Evolutionary conservation across 2,888 invertebrate genomes (phyloP), one percentile per base, ranked within the genome.

Genomic region (Ornithoptera alexandrae): DNA sequence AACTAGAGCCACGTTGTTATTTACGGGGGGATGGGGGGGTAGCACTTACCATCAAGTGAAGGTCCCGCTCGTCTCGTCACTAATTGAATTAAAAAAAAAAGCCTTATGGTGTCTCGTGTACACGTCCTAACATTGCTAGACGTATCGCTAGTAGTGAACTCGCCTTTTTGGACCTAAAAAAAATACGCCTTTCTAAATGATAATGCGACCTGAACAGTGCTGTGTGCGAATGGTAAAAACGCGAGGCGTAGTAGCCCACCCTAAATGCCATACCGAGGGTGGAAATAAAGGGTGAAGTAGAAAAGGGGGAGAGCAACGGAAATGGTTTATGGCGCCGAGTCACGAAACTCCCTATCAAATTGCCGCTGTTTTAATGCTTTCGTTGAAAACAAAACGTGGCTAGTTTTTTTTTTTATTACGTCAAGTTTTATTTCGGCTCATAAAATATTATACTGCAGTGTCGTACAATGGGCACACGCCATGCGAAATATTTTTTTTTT

Each of bases 281-380:
- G 74, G 67, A 4, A 74, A 77, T 79, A 79, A 78, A 73, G 79
- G 76, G 77, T 72, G 74, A 79, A 80, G 81, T 74, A 62, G 66
- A 69, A 69, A 71, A 65, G 72, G 78, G 30, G 78, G 81, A 78
- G 84, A 75, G 72, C 69, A 73, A 76, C 81, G 89, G 89, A 89
- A 85, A 82, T 80, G 74, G 82, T 81, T 92, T 92, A 92, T 91
- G 87, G 88, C 75, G 74, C 75, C 79, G 71, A 87, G 90, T 88
- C 92, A 92, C 92, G 92, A 87, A 85, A 78, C 70, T 78, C 71
- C 75, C 82, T 81, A 83, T 82, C 84, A 85, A 86, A 84, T 85
- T 84, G 83, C 79, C 76, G 63, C 80, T 76, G 74, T 76, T 81
- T 79, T 83, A 82, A 80, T 81, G 77, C 61, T 65, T 69, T 69